These are phyloP conservation scores for Marcusenius ussheri DNA, from an alignment of 2,113 vertebrate genomes.

Conservation along the genomic window DNA sequence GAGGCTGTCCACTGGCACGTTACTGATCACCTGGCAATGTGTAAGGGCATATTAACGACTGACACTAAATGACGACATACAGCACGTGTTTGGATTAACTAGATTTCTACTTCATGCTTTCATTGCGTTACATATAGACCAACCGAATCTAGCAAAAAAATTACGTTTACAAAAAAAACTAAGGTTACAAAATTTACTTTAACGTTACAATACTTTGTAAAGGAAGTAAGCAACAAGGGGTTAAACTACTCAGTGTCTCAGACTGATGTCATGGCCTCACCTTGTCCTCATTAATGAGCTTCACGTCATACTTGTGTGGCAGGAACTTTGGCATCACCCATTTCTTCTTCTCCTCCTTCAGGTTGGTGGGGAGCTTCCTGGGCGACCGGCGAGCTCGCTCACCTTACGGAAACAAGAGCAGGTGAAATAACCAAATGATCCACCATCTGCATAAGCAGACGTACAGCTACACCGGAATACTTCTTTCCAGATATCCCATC, in stretches of 20 bases:
- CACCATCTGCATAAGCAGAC: not conserved
- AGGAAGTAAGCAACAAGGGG: not conserved
- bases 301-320: constrained; percentile 92
- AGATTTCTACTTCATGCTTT: not conserved
- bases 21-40: constrained; percentile 76
- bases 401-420: constrained; percentile 49
- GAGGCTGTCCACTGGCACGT: constrained; percentile 82
- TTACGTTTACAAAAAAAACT: not conserved
- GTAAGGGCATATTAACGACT: not conserved
- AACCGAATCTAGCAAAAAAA: not conserved
- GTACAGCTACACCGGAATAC: not conserved
- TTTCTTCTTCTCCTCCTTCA: constrained; percentile 89
- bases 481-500: not conserved
- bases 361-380: constrained; percentile 81
- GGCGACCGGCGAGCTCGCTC: constrained; percentile 90
- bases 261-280: constrained; percentile 50
- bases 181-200: not conserved
- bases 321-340: constrained; percentile 96
- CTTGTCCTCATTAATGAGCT: constrained; percentile 89
- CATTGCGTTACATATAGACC: not conserved
- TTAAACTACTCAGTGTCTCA: not conserved
- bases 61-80: not conserved
- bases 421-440: not conserved
- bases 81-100: not conserved
- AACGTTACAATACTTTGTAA: not conserved